Evolutionary conservation across 1,140 invertebrate genomes (phyloP), one percentile per base, ranked within the genome.

Genomic region (Zaprionus inermis): DNA sequence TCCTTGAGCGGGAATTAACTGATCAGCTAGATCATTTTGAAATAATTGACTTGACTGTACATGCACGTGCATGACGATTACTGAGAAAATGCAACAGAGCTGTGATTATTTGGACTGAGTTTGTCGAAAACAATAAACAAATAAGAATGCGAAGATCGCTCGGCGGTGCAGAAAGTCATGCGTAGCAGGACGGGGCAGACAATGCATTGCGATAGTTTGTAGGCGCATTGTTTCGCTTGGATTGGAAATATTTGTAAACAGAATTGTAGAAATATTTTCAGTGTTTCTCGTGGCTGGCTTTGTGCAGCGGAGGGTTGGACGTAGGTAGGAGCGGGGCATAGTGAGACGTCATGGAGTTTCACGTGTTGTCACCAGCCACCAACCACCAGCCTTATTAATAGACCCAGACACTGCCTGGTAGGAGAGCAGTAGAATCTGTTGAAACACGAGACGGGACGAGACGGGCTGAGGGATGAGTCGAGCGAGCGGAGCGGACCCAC

Each of bases 221-320:
- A 52, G 70, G 63, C 51, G 54, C 68, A 78, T 88, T 88, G 84
- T 88, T 89, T 80, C 44, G 28, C 52, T 81, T 65, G 74, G 73
- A 78, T 89, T 81, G 65, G 91, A 91, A 91, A 91, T 89, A 89
- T 91, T 91, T 91, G 85, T 91, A 91, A 91, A 91, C 88, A 91
- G 64, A 84, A 79, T 84, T 90, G 81, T 81, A 59, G 76, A 81
- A 76, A 79, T 56, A 80, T 78, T 81, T 64, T 55, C 76, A 73
- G 60, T 90, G 83, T 91, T 76, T 65, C 49, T 65, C 41, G 67
- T 71, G 65, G 59, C 80, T 64, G 38, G 38, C 38, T 84, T 76
- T 61, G 73, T 55, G 9, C 52, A 38, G 24, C 70, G 58, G 79
- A 60, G 69, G 76, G 79, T 83, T 79, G 67, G 65, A 68, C 58